A percentile compares a stretch with the other conserved stretches of the same genome.
These are phyloP conservation scores for Ormyrus rosae DNA, from an alignment of 2,888 invertebrate species.

Conservation along the genomic window DNA sequence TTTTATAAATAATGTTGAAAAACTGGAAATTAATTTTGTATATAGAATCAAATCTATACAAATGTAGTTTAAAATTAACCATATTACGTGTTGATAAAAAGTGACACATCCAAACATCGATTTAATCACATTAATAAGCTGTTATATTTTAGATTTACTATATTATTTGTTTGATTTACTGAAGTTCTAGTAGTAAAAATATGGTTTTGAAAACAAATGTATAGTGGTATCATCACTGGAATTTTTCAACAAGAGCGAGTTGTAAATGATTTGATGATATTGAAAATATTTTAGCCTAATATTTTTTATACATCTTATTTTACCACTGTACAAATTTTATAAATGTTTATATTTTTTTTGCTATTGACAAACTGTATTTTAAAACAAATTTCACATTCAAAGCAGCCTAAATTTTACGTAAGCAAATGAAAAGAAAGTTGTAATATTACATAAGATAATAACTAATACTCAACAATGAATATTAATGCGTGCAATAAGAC, in stretches of 20 bases:
- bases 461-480: slow-evolving; percentile 53
- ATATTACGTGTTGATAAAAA: slow-evolving; percentile 25
- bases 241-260: slow-evolving; percentile 30
- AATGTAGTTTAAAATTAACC: slow-evolving; percentile 34
- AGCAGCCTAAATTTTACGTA: slow-evolving; percentile 46
- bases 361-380: slow-evolving; percentile 32
- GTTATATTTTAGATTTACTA: slow-evolving; percentile 42
- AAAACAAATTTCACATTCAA: slow-evolving; percentile 27
- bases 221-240: slow-evolving; percentile 19
- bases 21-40: slow-evolving; percentile 62
- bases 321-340: slow-evolving; percentile 50
- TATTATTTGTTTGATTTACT: slow-evolving; percentile 42
- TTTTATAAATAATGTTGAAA: slow-evolving; percentile 47
- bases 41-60: slow-evolving; percentile 52
- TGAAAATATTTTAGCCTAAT: slow-evolving; percentile 41
- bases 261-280: slow-evolving; percentile 35
- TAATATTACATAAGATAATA: slow-evolving; percentile 50
- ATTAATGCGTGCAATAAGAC: slow-evolving; percentile 58
- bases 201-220: slow-evolving; percentile 20
- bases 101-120: slow-evolving; percentile 21
- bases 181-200: slow-evolving; percentile 27
- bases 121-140: slow-evolving; percentile 22
- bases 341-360: slow-evolving; percentile 44
- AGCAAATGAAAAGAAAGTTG: slow-evolving; percentile 47
- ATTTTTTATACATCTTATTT: slow-evolving; percentile 52